Evolutionary conservation across 2,797 vertebrate genomes (phyloP).

Genomic region (Myiotriccus ornatus): DNA sequence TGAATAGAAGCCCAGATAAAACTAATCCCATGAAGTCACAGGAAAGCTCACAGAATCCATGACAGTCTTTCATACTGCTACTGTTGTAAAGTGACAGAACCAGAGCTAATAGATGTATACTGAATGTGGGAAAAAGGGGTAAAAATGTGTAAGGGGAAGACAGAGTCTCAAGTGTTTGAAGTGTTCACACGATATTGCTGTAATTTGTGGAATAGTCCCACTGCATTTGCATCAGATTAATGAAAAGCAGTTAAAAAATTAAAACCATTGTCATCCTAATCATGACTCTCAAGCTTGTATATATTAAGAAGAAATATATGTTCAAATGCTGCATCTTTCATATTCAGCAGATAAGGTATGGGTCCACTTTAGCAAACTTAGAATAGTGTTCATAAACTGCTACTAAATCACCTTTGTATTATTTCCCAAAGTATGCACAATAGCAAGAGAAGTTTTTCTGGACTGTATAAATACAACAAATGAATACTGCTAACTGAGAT

Average conservation of each 20-base stretch:
- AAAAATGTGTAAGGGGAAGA: not conserved
- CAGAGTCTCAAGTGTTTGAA: not conserved
- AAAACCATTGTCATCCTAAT: not conserved
- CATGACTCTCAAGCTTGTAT: not conserved
- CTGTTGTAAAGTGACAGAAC: not conserved
- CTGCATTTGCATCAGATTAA: not conserved
- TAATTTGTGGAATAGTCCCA: not conserved
- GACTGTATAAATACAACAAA: not conserved
- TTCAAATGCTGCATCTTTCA: not conserved
- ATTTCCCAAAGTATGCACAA: not conserved
- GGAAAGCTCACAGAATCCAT: not conserved
- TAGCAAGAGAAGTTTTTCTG: not conserved
- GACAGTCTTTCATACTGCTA: not conserved
- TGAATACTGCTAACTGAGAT: not conserved
- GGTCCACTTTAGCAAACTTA: not conserved
- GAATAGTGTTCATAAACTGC: not conserved
- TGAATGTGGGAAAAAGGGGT: not conserved
- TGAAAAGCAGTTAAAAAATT: not conserved
- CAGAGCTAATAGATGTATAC: not conserved
- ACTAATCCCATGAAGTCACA: not conserved
- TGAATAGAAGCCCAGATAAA: not conserved
- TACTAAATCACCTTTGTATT: not conserved
- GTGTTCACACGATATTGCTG: not conserved
- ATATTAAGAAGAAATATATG: not conserved
- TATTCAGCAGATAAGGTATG: accelerated